These are phyloP conservation scores for Loris lydekkerianus DNA, from an alignment of 2,797 vertebrate species.

Conservation along the genomic window DNA sequence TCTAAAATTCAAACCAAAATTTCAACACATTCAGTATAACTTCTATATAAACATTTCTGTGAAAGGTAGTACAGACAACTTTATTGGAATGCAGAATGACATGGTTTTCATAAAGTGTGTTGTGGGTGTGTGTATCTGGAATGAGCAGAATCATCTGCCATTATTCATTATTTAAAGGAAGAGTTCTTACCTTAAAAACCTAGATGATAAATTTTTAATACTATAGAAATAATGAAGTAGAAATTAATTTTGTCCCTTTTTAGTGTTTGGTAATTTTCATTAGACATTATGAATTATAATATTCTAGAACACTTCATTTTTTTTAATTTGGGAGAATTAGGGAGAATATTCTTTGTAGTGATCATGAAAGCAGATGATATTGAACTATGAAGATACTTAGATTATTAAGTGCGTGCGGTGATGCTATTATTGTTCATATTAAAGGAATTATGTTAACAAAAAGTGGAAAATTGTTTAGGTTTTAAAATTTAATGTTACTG, in stretches of 20 bases:
- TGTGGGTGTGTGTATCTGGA: slow-evolving; percentile 22
- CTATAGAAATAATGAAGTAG: slow-evolving; percentile 34
- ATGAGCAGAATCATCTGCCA: slow-evolving; percentile 10
- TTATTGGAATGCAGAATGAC: slow-evolving; percentile 56
- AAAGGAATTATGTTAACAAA: slow-evolving; percentile 59
- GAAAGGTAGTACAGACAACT: background rate
- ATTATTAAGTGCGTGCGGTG: slow-evolving; percentile 46
- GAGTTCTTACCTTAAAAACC: slow-evolving; percentile 48
- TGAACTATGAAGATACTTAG: slow-evolving; percentile 44
- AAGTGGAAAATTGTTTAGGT: slow-evolving; percentile 52
- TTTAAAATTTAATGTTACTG: slow-evolving; percentile 70
- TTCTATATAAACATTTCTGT: background rate
- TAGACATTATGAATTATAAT: slow-evolving; percentile 22
- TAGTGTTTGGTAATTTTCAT: slow-evolving; percentile 54
- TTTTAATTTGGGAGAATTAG: slow-evolving; percentile 30
- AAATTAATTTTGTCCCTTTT: slow-evolving; percentile 19
- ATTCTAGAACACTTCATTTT: background rate
- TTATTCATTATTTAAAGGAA: slow-evolving; percentile 61
- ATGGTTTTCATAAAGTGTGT: slow-evolving; percentile 25
- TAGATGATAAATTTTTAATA: slow-evolving; percentile 48
- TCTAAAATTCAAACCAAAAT: slow-evolving; percentile 23
- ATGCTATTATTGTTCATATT: slow-evolving; percentile 15
- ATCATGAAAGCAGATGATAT: slow-evolving; percentile 29
- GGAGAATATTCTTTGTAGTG: slow-evolving; percentile 25
- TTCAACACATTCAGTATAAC: background rate